A percentile compares a stretch with the other conserved stretches of the same genome.
phyloP scores from a whole-genome alignment of 2,888 invertebrate genomes.

The Tridacna gigas region DNA sequence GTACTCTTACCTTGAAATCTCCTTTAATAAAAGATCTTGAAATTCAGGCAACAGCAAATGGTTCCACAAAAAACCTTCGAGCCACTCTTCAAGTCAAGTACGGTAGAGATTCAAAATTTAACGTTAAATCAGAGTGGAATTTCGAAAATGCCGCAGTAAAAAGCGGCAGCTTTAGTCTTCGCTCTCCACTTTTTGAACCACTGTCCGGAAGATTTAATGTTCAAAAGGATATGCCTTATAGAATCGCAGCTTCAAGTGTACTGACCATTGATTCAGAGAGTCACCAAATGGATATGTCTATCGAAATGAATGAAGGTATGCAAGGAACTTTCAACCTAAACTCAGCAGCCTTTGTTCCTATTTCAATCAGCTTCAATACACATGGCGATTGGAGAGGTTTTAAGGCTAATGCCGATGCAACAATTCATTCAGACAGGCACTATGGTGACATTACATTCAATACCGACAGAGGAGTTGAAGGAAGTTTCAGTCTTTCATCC shows the following conservation, averaged over 20 bases:
- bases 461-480: not conserved
- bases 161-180: not conserved
- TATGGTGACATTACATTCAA: not conserved
- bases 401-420: slow-evolving; percentile 1
- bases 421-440: slow-evolving; percentile 11
- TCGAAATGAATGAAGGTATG: not conserved
- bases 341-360: not conserved
- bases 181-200: not conserved
- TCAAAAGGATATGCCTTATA: not conserved
- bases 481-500: slow-evolving; percentile 9
- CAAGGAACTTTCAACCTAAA: slow-evolving; percentile 2
- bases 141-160: not conserved
- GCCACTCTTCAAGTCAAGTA: slow-evolving; percentile 24
- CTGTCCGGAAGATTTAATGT: not conserved
- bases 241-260: not conserved
- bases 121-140: slow-evolving; percentile 11
- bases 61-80: slow-evolving; percentile 18
- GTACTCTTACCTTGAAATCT: slow-evolving; percentile 18
- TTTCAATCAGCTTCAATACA: not conserved
- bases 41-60: slow-evolving; percentile 13
- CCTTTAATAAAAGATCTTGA: slow-evolving; percentile 37
- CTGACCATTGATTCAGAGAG: not conserved
- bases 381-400: not conserved
- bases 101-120: slow-evolving; percentile 19
- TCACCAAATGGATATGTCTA: not conserved